Conservation (phyloP, 2,888 invertebrate genomes). For the Dusona sp. region DNA sequence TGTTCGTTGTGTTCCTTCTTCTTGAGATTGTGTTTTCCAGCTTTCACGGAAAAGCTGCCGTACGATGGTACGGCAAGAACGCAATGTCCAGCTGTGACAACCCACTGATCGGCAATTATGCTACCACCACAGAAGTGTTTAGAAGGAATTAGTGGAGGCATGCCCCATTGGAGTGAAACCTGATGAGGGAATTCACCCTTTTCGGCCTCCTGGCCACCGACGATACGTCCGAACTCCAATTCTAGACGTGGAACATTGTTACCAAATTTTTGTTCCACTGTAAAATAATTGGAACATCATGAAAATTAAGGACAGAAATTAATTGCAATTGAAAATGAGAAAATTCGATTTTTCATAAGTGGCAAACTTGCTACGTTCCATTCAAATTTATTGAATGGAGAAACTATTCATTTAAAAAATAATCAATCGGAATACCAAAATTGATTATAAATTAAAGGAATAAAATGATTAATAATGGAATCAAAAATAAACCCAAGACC, state of each 20-base stretch:
- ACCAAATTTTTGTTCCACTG: not conserved
- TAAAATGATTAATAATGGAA: not conserved
- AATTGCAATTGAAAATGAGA: not conserved
- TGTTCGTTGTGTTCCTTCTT: constrained; percentile 81
- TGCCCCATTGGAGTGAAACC: constrained; percentile 83
- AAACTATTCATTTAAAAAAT: too few relatives aligned
- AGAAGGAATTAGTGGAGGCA: constrained; percentile 61
- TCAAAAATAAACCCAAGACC: not conserved
- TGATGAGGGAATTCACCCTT: constrained; percentile 84
- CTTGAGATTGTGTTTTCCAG: constrained; percentile 86
- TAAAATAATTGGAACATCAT: not conserved
- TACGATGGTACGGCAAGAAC: constrained; percentile 77
- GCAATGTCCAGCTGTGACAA: constrained; percentile 85
- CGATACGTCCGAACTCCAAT: constrained; percentile 66
- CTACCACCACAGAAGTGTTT: constrained; percentile 85
- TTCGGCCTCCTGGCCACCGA: constrained; percentile 78
- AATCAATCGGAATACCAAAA: not conserved
- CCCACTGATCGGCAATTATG: constrained; percentile 82
- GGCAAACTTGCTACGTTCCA: too few relatives aligned
- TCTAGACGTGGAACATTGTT: constrained; percentile 6
- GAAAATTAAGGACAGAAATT: not conserved
- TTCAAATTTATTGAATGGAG: too few relatives aligned
- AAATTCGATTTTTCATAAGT: not conserved
- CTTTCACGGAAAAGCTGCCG: constrained; percentile 83
- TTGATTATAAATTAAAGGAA: not conserved